Evolutionary conservation across 2,113 vertebrate genomes (phyloP), one percentile per base, ranked within the genome.

Genomic region (Amazona vittata): DNA sequence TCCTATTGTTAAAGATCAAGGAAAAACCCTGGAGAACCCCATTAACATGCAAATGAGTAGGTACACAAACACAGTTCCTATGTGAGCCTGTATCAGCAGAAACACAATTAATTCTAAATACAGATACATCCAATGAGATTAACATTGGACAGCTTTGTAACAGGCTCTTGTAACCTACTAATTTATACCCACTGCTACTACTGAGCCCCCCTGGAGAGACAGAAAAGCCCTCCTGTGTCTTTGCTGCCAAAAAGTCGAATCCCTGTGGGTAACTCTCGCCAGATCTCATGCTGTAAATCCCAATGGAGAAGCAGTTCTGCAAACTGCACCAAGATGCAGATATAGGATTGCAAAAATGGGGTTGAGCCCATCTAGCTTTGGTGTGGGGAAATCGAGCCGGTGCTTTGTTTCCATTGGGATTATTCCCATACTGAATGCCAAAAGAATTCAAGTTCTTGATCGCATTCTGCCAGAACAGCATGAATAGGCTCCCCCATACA

Each of bases 21-120:
- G 90, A 71, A 96, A 95, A 92, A 60, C 83, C 86, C 94, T 62
- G 55, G 94, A 95, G 94, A 96, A 90, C 80, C 49, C 90, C 65
- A 96, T 96, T 96, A 96, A 69, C 77, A 94, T 92, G 94, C 83
- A 94, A 91, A 95, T 93, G 90, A 95, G 80, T 59, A 86, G 86
- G 91, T 94, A 91, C 73, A 95, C 89, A 97, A 92, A 86, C 79
- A 90, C 0, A 75, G 88, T 6, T 93, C 83, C 75, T 84, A 12
- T 60, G 69, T 64, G 67, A 95, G 94, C 67, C 75, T 64, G 52
- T 91, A 93, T 87, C 90, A 87, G 85, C 78, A 90, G 90, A 87
- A 95, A 85, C 49, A 96, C 59, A 93, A 90, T 87, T 95, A 91
- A 90, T 93, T 94, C 89, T 69, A 86, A 89, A 89, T 87, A 76